A percentile compares a stretch with the other conserved stretches of the same genome.
Evolutionary conservation across 2,888 invertebrate species (phyloP).

Genomic region (Choreutis nemorana): DNA sequence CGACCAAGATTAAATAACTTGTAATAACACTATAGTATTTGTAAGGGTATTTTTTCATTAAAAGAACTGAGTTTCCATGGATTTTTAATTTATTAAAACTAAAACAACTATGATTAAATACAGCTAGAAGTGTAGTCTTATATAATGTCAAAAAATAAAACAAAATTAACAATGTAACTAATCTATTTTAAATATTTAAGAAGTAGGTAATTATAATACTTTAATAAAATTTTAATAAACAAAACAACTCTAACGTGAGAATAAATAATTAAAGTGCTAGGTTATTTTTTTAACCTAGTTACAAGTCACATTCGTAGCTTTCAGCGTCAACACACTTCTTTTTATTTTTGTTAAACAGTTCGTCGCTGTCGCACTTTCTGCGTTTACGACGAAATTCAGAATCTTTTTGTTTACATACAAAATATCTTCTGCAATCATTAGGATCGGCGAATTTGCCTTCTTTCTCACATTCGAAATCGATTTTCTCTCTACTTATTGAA

Average conservation of each 20-base stretch:
- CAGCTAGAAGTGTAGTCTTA: background rate
- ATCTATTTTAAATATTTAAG: background rate
- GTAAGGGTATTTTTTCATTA: too few species aligned
- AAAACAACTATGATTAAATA: background rate
- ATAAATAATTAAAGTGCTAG: background rate
- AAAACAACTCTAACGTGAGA: background rate
- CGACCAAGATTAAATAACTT: conserved; percentile 25
- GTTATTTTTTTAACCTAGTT: background rate
- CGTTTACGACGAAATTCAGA: conserved; percentile 28
- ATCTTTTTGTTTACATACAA: conserved; percentile 36
- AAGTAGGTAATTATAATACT: too few species aligned
- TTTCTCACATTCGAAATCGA: conserved; percentile 28
- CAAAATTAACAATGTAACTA: background rate
- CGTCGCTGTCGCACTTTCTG: conserved; percentile 45
- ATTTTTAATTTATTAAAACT: too few species aligned
- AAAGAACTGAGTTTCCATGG: too few species aligned
- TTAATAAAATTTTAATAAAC: too few species aligned
- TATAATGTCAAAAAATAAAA: background rate
- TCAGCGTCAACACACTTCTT: conserved; percentile 38
- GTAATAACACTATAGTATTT: too few species aligned
- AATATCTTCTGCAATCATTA: conserved; percentile 48
- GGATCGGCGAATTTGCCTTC: conserved; percentile 41
- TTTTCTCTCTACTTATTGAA: conserved; percentile 7
- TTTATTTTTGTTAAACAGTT: conserved; percentile 42
- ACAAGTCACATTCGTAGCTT: conserved; percentile 27